These are phyloP conservation scores for Crypturellus tataupa DNA, from an alignment of 2,797 vertebrate species.

Conservation along the genomic window DNA sequence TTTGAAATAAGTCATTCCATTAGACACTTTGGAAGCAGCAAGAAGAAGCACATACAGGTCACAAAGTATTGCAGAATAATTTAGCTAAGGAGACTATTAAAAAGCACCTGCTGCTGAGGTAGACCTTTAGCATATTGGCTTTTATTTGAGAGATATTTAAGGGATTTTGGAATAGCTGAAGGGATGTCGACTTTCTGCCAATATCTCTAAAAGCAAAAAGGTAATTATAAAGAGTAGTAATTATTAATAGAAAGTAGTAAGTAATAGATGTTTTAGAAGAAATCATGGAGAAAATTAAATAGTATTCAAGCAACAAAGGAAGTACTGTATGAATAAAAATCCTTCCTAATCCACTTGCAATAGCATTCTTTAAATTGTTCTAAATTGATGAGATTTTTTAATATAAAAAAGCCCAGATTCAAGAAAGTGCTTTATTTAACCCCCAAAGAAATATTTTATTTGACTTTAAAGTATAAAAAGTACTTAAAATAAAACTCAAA, in stretches of 20 bases:
- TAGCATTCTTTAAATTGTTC: not conserved
- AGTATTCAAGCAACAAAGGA: not conserved
- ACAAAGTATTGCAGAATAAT: not conserved
- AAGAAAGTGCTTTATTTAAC: not conserved
- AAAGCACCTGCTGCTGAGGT: not conserved
- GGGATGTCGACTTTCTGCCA: not conserved
- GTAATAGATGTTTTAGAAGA: not conserved
- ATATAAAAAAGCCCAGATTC: not conserved
- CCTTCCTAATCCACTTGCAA: not conserved
- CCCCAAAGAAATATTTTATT: not conserved
- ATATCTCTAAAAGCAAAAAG: not conserved
- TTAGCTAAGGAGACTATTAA: not conserved
- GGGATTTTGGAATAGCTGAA: not conserved
- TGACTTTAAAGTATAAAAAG: not conserved
- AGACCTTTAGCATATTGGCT: not conserved
- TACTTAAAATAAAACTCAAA: not conserved
- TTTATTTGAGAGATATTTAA: not conserved
- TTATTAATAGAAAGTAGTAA: no score
- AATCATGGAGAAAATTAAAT: not conserved
- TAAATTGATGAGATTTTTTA: not conserved
- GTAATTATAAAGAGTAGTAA: not conserved
- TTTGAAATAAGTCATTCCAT: not conserved
- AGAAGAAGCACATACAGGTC: not conserved
- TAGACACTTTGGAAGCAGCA: not conserved
- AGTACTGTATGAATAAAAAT: not conserved